These are phyloP conservation scores for Colossoma macropomum DNA, from an alignment of 2,113 vertebrate species.

Conservation along the genomic window DNA sequence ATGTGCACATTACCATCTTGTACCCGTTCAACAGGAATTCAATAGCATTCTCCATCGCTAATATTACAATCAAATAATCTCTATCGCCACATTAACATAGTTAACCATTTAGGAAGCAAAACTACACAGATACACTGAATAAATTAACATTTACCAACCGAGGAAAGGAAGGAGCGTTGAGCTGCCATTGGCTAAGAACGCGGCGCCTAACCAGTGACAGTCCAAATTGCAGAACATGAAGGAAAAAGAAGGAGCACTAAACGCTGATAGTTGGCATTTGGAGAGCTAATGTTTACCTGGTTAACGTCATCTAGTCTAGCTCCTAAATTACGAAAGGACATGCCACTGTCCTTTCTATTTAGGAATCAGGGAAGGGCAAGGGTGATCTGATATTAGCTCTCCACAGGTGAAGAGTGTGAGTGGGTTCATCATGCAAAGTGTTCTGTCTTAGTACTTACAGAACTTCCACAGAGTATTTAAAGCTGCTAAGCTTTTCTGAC, in stretches of 20 bases:
- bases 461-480: not conserved
- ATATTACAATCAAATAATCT: conserved; percentile 45
- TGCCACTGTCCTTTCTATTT: too few species aligned
- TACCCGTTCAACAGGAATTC: conserved; percentile 60
- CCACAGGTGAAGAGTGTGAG: not conserved
- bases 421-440: not conserved
- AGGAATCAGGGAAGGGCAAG: too few species aligned
- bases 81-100: conserved; percentile 45
- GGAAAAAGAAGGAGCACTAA: not conserved
- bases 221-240: not conserved
- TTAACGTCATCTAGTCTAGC: not conserved
- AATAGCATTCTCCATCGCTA: conserved; percentile 39
- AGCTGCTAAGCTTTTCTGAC: not conserved
- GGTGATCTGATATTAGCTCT: not conserved
- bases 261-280: not conserved
- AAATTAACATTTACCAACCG: conserved; percentile 36
- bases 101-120: conserved; percentile 19
- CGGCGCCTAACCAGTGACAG: not conserved
- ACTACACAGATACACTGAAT: conserved; percentile 30
- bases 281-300: not conserved
- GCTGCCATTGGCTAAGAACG: not conserved
- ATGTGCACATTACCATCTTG: conserved; percentile 43
- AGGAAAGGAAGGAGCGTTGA: not conserved
- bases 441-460: not conserved
- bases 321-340: not conserved